Base-by-base conservation (phyloP, 2,113 vertebrate genomes). In the Bos javanicus region DNA sequence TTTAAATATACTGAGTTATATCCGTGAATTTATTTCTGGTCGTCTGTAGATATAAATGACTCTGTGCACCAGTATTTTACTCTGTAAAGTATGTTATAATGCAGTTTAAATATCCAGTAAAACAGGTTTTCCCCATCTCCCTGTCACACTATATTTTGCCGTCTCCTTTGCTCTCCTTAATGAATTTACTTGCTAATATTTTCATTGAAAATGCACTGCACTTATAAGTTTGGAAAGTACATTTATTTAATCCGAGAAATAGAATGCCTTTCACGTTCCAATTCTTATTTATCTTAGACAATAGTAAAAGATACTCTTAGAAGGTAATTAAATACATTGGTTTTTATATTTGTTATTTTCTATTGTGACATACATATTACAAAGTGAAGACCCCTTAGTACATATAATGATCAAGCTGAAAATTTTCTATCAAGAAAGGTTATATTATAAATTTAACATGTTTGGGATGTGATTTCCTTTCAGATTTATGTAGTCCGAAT, bases 401-500 rank as follows among this genome's bases (percentile, higher is more conserved):
- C 26, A 52, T 62, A n/a, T 15, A 71, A 78, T 2, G 12, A 92
- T 91, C 4, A 13, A 82, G 46, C 74, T 87, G 1, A 78, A 52
- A 82, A 50, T 97, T 89, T 60, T 64, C 60, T 80, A 5, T 86
- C 26, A 43, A 39, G 50, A 97, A 98, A 96, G 8, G n/a, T 64
- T 92, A 81, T 92, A 60, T 67, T 96, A 57, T 81, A 64, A 92
- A 74, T 84, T 7, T 98, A 94, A 96, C 86, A n/a, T 84, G 33
- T 62, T 86, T 95, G 13, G 67, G 28, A 2, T 98, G 6, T 81
- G 56, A 0, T 91, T 95, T 91, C 74, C 98, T 92, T 98, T 94
- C 98, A 99, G 99, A 99, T 99, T 56, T 99, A 99, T 2, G 99
- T 99, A 54, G 99, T 99, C 90, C 99, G 99, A 98, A 98, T 99